These are phyloP conservation scores for Pinna nobilis DNA, from an alignment of 1,140 invertebrate genomes.

Conservation along the genomic window DNA sequence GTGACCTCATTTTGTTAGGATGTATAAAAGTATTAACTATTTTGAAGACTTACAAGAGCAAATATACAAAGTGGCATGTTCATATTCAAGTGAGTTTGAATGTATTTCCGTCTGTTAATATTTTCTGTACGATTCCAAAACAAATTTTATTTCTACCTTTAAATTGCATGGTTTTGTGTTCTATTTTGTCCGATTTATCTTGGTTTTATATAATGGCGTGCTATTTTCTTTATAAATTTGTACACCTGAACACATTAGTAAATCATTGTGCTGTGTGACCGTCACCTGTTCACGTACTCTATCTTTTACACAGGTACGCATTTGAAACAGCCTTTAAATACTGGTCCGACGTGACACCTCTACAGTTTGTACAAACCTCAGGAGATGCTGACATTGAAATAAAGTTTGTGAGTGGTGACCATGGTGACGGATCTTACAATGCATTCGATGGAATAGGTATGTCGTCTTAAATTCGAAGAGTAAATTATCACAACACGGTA, in stretches of 20 bases:
- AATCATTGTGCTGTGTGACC: background rate
- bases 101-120: no score
- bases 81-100: no score
- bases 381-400: conserved; percentile 46
- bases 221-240: no score
- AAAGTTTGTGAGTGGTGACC: conserved; percentile 41
- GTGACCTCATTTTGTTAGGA: no score
- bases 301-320: conserved; percentile 10
- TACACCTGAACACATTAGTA: no score
- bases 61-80: no score
- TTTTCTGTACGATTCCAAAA: background rate
- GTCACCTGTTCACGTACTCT: background rate
- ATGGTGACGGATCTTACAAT: conserved; percentile 49
- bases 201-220: no score
- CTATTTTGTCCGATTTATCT: background rate
- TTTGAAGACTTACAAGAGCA: no score
- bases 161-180: background rate
- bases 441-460: conserved; percentile 56
- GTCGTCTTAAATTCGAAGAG: background rate
- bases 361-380: conserved; percentile 11
- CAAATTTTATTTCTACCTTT: background rate
- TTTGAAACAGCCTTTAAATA: conserved; percentile 24
- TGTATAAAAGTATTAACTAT: no score
- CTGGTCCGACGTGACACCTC: conserved; percentile 24
- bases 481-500: background rate